These are phyloP conservation scores for Paratrypauchen microcephalus DNA, from an alignment of 2,797 vertebrate species.

Conservation along the genomic window DNA sequence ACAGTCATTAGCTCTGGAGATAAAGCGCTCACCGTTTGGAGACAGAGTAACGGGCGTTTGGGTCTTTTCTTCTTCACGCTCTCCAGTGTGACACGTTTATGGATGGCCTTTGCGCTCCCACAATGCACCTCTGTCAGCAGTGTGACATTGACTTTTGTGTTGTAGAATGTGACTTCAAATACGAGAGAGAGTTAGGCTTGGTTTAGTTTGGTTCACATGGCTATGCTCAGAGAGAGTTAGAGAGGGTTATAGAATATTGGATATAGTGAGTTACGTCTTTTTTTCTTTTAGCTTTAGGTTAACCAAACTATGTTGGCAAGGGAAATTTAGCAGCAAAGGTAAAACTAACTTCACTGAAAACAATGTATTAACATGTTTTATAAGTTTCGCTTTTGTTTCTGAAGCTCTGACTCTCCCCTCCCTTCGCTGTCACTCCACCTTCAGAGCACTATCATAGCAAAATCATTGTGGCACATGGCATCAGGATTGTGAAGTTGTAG, in stretches of 20 bases:
- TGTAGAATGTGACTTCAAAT: neutral
- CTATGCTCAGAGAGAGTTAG: neutral
- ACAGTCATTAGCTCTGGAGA: too few species aligned
- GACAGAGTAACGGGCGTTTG: neutral
- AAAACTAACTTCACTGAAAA: too few species aligned
- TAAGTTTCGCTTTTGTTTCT: too few species aligned
- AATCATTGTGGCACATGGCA: too few species aligned
- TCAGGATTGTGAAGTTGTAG: too few species aligned
- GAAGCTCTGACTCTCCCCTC: too few species aligned
- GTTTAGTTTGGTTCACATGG: neutral
- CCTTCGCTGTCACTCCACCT: too few species aligned
- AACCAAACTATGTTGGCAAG: neutral
- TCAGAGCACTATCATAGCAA: too few species aligned
- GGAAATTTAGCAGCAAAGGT: too few species aligned
- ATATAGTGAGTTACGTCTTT: neutral
- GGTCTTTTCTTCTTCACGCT: constrained; percentile 63
- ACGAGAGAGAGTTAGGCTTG: neutral
- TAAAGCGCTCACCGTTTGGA: constrained; percentile 5
- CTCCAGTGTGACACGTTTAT: constrained; percentile 66
- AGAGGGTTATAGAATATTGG: neutral
- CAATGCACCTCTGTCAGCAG: constrained; percentile 62
- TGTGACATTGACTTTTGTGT: constrained; percentile 24
- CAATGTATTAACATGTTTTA: too few species aligned
- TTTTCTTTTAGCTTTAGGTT: neutral
- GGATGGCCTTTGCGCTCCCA: constrained; percentile 71